phyloP scores from a whole-genome alignment of 1,140 invertebrate species.

The Eubasilissa regina region DNA sequence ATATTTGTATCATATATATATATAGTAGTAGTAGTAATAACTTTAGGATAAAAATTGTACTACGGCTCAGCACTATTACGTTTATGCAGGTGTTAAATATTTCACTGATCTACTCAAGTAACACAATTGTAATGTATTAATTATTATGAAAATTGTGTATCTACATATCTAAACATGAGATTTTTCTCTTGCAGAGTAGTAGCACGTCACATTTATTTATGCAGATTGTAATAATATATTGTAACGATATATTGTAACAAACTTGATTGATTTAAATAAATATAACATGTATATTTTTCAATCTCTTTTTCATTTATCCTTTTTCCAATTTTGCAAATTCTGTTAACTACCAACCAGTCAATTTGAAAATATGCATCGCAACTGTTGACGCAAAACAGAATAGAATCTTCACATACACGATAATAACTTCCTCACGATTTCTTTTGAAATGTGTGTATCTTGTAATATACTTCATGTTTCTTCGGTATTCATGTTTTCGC shows the following conservation, averaged over 20 bases:
- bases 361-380: neutral
- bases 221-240: neutral
- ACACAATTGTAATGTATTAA: neutral
- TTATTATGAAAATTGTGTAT: too few relatives aligned
- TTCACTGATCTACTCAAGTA: neutral
- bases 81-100: neutral
- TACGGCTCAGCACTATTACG: too few relatives aligned
- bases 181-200: neutral
- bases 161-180: neutral
- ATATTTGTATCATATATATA: too few relatives aligned
- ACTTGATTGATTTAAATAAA: too few relatives aligned
- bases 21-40: too few relatives aligned
- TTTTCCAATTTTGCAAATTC: neutral
- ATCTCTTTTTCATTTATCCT: neutral
- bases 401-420: neutral
- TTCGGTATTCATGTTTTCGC: neutral
- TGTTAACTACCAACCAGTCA: too few relatives aligned
- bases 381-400: conserved; percentile 13
- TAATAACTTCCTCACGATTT: conserved; percentile 3
- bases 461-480: neutral
- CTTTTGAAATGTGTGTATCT: too few relatives aligned
- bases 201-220: neutral
- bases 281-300: neutral
- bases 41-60: neutral
- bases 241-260: neutral